Conservation (phyloP, 1,140 invertebrate species). For the Venustaconcha ellipsiformis region DNA sequence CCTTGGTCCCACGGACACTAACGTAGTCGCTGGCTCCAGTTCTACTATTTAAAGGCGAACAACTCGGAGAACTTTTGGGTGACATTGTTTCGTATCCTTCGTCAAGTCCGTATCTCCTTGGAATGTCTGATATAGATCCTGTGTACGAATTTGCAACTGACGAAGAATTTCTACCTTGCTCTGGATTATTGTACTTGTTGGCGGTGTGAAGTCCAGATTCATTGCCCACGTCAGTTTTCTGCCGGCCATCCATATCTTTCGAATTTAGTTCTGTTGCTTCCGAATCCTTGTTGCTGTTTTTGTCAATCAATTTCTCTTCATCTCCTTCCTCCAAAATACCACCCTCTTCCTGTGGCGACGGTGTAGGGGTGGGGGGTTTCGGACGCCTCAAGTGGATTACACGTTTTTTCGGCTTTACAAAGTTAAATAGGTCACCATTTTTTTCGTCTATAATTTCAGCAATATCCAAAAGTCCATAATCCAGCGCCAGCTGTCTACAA, state of each 20-base stretch:
- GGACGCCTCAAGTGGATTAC: constrained; percentile 30
- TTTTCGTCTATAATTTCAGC: constrained; percentile 61
- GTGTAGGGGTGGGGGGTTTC: constrained; percentile 16
- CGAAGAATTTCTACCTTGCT: no score
- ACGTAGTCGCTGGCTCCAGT: constrained; percentile 5
- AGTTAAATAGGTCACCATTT: constrained; percentile 46
- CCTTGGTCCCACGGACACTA: constrained; percentile 15
- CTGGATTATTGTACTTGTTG: no score
- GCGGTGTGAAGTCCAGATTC: no score
- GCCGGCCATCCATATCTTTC: no score
- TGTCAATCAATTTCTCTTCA: no score
- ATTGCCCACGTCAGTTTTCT: no score
- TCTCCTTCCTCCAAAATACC: background rate
- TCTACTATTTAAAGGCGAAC: background rate
- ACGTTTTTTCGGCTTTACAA: constrained; percentile 38
- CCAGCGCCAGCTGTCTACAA: constrained; percentile 62
- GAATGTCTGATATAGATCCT: no score
- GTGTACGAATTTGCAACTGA: no score
- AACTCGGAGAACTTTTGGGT: constrained; percentile 1
- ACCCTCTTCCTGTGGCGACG: constrained; percentile 10
- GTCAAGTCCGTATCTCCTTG: constrained; percentile 19
- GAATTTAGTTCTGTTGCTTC: no score
- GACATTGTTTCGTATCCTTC: constrained; percentile 30
- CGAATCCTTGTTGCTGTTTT: no score
- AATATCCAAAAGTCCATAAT: constrained; percentile 47